Evolutionary conservation across 92 coral and sea anemone genomes (phyloP).

Genomic region (Hydrozoanthus gracilis): DNA sequence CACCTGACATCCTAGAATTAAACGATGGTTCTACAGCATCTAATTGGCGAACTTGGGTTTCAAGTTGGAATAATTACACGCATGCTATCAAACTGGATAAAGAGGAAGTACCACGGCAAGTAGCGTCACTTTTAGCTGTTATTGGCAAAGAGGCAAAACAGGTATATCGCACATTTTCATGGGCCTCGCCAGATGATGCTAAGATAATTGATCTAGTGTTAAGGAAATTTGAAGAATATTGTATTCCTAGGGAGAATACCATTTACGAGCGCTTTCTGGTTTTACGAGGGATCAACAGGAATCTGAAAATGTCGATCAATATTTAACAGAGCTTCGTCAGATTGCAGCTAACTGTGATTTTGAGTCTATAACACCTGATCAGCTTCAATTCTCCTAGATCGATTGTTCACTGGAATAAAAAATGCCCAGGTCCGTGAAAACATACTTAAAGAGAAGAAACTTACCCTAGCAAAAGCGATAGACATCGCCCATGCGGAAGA

Average conservation of each 20-base stretch:
- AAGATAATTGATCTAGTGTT: constrained; percentile 49
- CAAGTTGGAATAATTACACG: constrained; percentile 46
- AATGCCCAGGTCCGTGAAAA: constrained; percentile 59
- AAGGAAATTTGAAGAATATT: constrained; percentile 56
- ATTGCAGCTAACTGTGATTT: constrained; percentile 62
- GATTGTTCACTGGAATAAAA: constrained; percentile 48
- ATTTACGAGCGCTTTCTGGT: constrained; percentile 47
- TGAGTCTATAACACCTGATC: constrained; percentile 54
- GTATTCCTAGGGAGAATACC: constrained; percentile 62
- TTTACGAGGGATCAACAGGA: constrained; percentile 56
- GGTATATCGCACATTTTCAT: constrained; percentile 44
- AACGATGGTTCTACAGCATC: constrained; percentile 39
- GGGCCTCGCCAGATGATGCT: constrained; percentile 44
- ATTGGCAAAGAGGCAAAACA: constrained; percentile 54
- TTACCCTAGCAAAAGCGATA: constrained; percentile 50
- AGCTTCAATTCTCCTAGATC: constrained; percentile 61
- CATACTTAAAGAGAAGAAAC: constrained; percentile 52
- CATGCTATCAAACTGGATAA: constrained; percentile 52
- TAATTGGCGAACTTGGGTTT: constrained; percentile 53
- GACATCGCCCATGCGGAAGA: constrained; percentile 53
- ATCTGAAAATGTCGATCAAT: constrained; percentile 55
- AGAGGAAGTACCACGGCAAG: constrained; percentile 55
- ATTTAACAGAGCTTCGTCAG: constrained; percentile 54
- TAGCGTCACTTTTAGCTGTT: constrained; percentile 53
- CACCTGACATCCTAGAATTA: constrained; percentile 56